Conservation (phyloP, 2,113 vertebrate genomes). For the Prietella phreatophila region DNA sequence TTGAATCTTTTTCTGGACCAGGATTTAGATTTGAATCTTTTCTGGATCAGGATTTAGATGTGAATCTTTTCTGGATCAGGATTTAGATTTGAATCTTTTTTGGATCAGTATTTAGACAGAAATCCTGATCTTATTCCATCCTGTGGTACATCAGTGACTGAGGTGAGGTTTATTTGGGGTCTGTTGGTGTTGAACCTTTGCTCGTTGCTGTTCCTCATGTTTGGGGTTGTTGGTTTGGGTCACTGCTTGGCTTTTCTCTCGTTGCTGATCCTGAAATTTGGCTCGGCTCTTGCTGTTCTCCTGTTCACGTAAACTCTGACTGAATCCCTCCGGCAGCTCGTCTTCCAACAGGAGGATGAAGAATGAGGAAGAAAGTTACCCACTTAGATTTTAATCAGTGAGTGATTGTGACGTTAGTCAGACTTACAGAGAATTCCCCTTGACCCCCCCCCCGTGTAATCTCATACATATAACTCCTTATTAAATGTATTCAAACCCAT, state of each 20-base stretch:
- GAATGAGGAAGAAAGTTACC: not conserved
- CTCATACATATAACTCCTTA: not conserved
- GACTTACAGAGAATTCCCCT: not conserved
- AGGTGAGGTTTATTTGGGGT: not conserved
- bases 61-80: not conserved
- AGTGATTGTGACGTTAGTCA: not conserved
- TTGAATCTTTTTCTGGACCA: not conserved
- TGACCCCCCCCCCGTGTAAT: not conserved
- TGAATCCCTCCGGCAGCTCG: slow-evolving; percentile 92
- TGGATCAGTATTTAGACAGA: not conserved
- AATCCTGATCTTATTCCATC: not conserved
- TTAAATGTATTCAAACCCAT: not conserved
- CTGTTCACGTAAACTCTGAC: slow-evolving; percentile 86
- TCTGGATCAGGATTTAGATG: not conserved
- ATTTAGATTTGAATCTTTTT: not conserved
- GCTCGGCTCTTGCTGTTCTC: slow-evolving; percentile 81
- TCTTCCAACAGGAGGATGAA: slow-evolving; percentile 66
- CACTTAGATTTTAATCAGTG: not conserved
- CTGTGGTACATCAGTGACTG: not conserved
- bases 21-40: not conserved
- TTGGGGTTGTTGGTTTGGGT: slow-evolving; percentile 57
- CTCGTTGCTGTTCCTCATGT: slow-evolving; percentile 56
- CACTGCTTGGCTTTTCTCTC: slow-evolving; percentile 51
- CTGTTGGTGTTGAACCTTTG: slow-evolving; percentile 68
- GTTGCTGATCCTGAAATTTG: slow-evolving; percentile 75